Evolutionary conservation across 2,888 invertebrate species (phyloP).

Genomic region (Flexamia atlantica): DNA sequence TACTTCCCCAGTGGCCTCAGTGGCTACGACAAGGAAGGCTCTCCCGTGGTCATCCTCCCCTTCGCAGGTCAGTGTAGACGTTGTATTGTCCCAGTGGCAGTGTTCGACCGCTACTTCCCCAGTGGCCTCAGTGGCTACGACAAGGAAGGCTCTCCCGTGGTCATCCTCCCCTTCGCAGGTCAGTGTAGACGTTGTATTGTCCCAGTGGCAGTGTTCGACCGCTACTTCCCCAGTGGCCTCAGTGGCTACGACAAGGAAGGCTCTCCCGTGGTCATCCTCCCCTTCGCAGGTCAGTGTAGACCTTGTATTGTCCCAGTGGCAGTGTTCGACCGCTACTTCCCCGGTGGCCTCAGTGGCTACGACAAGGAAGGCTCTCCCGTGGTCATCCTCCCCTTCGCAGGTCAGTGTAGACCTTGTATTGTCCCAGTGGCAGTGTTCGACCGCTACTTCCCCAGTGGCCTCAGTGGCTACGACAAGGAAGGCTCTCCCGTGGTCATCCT

Average conservation of each 20-base stretch:
- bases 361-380: constrained; percentile 78
- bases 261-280: constrained; percentile 89
- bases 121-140: constrained; percentile 90
- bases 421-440: too few species aligned
- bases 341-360: constrained; percentile 87
- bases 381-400: too few species aligned
- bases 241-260: constrained; percentile 91
- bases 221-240: constrained; percentile 88
- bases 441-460: constrained; percentile 90
- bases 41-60: constrained; percentile 90
- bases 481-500: too few species aligned
- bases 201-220: constrained; percentile 81
- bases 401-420: too few species aligned
- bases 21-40: constrained; percentile 91
- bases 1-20: constrained; percentile 88
- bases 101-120: constrained; percentile 84
- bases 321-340: too few species aligned
- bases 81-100: too few species aligned
- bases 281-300: constrained; percentile 78
- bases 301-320: too few species aligned
- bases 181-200: too few species aligned
- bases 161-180: constrained; percentile 86
- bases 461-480: constrained; percentile 86
- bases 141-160: constrained; percentile 91
- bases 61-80: constrained; percentile 77